These are phyloP conservation scores for Leptobrachium leishanense DNA, from an alignment of 2,113 vertebrate species.

Conservation along the genomic window DNA sequence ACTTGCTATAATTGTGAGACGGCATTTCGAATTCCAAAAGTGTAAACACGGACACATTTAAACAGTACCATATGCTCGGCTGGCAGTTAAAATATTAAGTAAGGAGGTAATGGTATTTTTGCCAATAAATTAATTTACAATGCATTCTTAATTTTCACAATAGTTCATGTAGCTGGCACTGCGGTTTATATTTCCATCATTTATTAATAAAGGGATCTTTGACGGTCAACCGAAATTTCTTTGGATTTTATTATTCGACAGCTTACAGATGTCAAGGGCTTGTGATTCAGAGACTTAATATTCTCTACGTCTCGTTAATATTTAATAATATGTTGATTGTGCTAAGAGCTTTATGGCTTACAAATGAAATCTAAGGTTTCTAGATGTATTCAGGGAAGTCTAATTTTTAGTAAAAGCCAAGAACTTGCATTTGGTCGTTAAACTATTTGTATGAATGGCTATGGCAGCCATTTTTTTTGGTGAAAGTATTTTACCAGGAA, in stretches of 20 bases:
- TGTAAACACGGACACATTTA: conserved; percentile 73
- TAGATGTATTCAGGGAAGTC: conserved; percentile 1
- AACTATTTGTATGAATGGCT: conserved; percentile 12
- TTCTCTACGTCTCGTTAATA: conserved; percentile 38
- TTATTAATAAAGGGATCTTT: conserved; percentile 33
- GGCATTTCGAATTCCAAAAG: conserved; percentile 70
- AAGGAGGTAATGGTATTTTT: conserved; percentile 59
- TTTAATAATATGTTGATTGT: conserved; percentile 30
- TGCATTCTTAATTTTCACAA: conserved; percentile 54
- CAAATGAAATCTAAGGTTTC: conserved; percentile 4
- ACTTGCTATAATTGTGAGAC: conserved; percentile 74
- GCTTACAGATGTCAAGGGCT: conserved; percentile 27
- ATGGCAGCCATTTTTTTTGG: background rate
- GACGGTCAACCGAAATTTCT: conserved; percentile 5
- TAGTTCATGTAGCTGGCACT: conserved; percentile 36
- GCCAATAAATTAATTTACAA: conserved; percentile 56
- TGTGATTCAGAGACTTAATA: conserved; percentile 20
- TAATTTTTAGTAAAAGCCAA: conserved; percentile 22
- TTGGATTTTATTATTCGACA: conserved; percentile 1
- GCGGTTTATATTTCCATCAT: conserved; percentile 17
- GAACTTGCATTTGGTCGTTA: background rate
- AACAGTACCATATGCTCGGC: conserved; percentile 73
- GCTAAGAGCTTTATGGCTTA: conserved; percentile 25
- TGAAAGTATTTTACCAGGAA: too few relatives aligned
- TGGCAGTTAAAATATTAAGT: conserved; percentile 57